Evolutionary conservation across 2,797 vertebrate species (phyloP).

Genomic region (Heteromormyrus szaboi): DNA sequence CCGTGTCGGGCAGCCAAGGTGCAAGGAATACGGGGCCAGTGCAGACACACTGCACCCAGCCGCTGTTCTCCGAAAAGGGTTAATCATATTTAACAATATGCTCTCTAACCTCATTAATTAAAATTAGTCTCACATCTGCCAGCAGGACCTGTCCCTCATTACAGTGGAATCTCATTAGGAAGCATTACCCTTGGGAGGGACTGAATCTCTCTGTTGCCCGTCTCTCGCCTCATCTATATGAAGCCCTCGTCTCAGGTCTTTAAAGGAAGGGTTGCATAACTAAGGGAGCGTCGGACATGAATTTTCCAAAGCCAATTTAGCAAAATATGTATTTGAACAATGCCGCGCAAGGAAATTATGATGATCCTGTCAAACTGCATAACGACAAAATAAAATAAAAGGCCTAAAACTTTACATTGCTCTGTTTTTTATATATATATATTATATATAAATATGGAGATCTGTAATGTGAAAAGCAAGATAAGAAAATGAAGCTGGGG

Average conservation of each 20-base stretch:
- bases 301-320: slow-evolving; percentile 20
- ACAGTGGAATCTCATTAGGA: slow-evolving; percentile 30
- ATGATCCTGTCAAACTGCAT: slow-evolving; percentile 2
- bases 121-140: slow-evolving; percentile 30
- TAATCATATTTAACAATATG: slow-evolving; percentile 30
- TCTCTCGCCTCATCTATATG: slow-evolving; percentile 19
- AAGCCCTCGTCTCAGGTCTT: slow-evolving; percentile 16
- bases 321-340: slow-evolving; percentile 7
- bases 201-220: background rate
- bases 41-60: slow-evolving; percentile 29
- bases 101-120: slow-evolving; percentile 33
- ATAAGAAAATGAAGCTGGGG: background rate
- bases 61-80: slow-evolving; percentile 23
- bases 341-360: background rate
- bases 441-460: background rate
- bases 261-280: slow-evolving; percentile 13
- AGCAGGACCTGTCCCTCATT: slow-evolving; percentile 29
- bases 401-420: background rate
- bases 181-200: slow-evolving; percentile 11
- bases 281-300: background rate
- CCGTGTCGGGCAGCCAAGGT: background rate
- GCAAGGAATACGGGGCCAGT: background rate
- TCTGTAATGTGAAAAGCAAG: background rate
- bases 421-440: background rate
- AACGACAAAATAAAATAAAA: background rate